A percentile compares a stretch with the other conserved stretches of the same genome.
phyloP scores from a whole-genome alignment of 2,888 invertebrate species.

The Carabus problematicus region DNA sequence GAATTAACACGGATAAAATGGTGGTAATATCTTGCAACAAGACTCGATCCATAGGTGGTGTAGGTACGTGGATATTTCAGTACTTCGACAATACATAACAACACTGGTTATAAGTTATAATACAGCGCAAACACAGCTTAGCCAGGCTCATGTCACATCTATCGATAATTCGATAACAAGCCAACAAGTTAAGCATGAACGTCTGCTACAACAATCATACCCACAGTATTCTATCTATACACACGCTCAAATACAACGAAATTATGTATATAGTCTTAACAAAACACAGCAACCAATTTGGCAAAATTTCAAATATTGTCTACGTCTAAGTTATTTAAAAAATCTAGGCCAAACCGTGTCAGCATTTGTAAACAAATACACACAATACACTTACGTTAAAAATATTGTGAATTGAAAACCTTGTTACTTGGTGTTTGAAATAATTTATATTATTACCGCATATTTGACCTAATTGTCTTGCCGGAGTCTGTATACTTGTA shows the following conservation, averaged over 20 bases:
- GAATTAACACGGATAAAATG: too few relatives aligned
- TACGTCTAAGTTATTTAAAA: conserved; percentile 21
- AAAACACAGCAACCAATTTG: background rate
- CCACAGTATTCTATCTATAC: too few relatives aligned
- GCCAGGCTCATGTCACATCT: too few relatives aligned
- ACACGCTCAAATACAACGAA: background rate
- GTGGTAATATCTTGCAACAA: too few relatives aligned
- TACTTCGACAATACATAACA: too few relatives aligned
- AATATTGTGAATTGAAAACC: background rate
- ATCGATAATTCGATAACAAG: too few relatives aligned
- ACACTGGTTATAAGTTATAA: too few relatives aligned
- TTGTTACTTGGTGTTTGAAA: background rate
- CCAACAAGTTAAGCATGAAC: too few relatives aligned
- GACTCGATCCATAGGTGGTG: too few relatives aligned
- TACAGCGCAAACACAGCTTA: too few relatives aligned
- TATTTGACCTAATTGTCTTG: conserved; percentile 13
- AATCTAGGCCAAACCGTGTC: conserved; percentile 24
- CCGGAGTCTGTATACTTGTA: background rate
- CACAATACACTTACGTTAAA: conserved; percentile 1
- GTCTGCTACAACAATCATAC: too few relatives aligned
- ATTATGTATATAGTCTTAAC: conserved; percentile 3
- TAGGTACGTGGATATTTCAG: too few relatives aligned
- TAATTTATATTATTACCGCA: background rate
- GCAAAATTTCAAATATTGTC: conserved; percentile 17
- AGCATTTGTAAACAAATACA: conserved; percentile 4